A percentile compares a stretch with the other conserved stretches of the same genome.
Evolutionary conservation across 2,888 invertebrate genomes (phyloP).

Genomic region (Drosophila neotestacea): DNA sequence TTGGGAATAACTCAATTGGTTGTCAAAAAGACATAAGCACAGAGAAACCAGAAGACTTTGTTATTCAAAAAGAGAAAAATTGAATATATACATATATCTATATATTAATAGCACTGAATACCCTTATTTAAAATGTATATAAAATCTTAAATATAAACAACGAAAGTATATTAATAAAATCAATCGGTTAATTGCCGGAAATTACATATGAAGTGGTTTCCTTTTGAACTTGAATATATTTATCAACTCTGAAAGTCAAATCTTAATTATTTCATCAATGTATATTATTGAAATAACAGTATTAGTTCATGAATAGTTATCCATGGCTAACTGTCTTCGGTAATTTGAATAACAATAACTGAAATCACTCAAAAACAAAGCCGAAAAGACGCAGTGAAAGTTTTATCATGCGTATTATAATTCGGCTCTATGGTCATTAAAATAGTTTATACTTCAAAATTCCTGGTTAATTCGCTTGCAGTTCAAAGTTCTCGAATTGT

Average conservation of each 20-base stretch:
- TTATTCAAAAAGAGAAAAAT: conserved; percentile 80
- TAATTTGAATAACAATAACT: conserved; percentile 67
- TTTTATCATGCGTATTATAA: conserved; percentile 59
- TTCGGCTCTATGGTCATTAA: conserved; percentile 56
- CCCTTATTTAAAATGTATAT: conserved; percentile 13
- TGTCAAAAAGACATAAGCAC: conserved; percentile 74
- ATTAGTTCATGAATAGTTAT: conserved; percentile 53
- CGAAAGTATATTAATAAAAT: conserved; percentile 6
- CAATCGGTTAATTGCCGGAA: conserved; percentile 10
- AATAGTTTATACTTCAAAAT: conserved; percentile 37
- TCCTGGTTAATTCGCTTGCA: conserved; percentile 16
- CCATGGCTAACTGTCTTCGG: conserved; percentile 52
- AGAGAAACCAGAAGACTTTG: conserved; percentile 75
- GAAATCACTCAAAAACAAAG: conserved; percentile 54
- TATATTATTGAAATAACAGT: conserved; percentile 36
- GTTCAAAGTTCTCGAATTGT: background rate
- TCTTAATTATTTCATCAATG: conserved; percentile 46
- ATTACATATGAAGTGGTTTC: conserved; percentile 9
- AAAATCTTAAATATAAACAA: conserved; percentile 10
- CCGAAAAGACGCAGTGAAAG: conserved; percentile 61
- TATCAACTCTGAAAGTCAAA: conserved; percentile 32
- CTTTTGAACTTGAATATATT: conserved; percentile 20
- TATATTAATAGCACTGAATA: conserved; percentile 15
- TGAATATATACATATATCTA: conserved; percentile 76
- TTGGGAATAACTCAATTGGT: conserved; percentile 80